Evolutionary conservation across 2,888 invertebrate species (phyloP).

Genomic region (Keiferia lycopersicella): DNA sequence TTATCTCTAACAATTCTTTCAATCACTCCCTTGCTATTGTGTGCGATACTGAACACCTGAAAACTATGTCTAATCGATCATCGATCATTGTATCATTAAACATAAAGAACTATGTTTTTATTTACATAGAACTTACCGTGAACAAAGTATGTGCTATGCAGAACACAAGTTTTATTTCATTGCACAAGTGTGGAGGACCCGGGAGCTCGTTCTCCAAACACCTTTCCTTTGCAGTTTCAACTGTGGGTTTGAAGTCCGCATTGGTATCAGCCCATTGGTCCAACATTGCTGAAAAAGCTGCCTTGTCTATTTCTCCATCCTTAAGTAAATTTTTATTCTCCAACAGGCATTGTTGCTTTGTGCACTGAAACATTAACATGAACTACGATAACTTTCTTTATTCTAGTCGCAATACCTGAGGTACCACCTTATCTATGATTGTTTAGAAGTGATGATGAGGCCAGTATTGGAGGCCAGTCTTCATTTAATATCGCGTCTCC

Average conservation of each 20-base stretch:
- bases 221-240: slow-evolving; percentile 44
- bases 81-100: no score
- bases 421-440: no score
- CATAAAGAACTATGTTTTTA: neutral
- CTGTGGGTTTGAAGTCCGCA: slow-evolving; percentile 46
- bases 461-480: no score
- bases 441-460: no score
- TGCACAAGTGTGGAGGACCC: slow-evolving; percentile 54
- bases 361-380: slow-evolving; percentile 48
- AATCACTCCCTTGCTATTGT: no score
- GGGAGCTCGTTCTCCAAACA: slow-evolving; percentile 49
- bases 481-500: no score
- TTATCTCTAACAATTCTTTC: no score
- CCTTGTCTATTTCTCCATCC: slow-evolving; percentile 49
- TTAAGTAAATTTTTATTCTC: slow-evolving; percentile 50
- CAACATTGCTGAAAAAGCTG: slow-evolving; percentile 44
- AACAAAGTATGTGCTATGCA: slow-evolving; percentile 52
- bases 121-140: slow-evolving; percentile 41
- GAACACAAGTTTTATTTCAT: slow-evolving; percentile 52
- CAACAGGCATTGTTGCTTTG: slow-evolving; percentile 56
- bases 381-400: no score
- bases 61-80: no score
- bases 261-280: slow-evolving; percentile 48
- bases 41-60: no score
- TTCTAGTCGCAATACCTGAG: no score